These are phyloP conservation scores for Etheostoma nigrum DNA, from an alignment of 2,797 vertebrate genomes.

Conservation along the genomic window DNA sequence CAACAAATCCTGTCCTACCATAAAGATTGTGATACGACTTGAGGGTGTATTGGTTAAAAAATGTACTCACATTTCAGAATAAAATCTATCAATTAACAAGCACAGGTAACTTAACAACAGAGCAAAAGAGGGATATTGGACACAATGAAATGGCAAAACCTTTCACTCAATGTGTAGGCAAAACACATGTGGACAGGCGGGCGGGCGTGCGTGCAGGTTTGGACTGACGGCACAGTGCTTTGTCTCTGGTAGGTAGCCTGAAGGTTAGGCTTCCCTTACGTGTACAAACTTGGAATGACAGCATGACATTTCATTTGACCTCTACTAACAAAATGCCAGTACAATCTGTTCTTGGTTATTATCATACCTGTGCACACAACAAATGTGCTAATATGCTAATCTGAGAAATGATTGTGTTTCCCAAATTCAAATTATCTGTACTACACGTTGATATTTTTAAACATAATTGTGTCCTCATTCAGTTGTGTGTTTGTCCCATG, in stretches of 20 bases:
- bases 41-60: neutral
- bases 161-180: conserved; percentile 60
- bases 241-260: conserved; percentile 67
- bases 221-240: conserved; percentile 54
- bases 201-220: conserved; percentile 29
- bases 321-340: conserved; percentile 14
- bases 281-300: conserved; percentile 38
- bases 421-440: neutral
- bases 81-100: conserved; percentile 4
- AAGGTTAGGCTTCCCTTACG: conserved; percentile 56
- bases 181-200: neutral
- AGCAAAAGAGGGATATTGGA: conserved; percentile 26
- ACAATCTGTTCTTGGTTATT: conserved; percentile 21
- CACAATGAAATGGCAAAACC: conserved; percentile 52
- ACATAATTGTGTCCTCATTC: neutral
- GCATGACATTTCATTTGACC: conserved; percentile 52
- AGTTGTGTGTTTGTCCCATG: neutral
- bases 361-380: neutral
- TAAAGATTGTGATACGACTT: neutral
- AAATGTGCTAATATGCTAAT: neutral
- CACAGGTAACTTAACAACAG: conserved; percentile 7
- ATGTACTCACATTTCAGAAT: conserved; percentile 14
- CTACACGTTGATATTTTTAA: neutral
- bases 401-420: neutral
- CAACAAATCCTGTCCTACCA: too few species aligned